phyloP scores from a whole-genome alignment of 2,888 invertebrate species.

The Stenodema calcarata region DNA sequence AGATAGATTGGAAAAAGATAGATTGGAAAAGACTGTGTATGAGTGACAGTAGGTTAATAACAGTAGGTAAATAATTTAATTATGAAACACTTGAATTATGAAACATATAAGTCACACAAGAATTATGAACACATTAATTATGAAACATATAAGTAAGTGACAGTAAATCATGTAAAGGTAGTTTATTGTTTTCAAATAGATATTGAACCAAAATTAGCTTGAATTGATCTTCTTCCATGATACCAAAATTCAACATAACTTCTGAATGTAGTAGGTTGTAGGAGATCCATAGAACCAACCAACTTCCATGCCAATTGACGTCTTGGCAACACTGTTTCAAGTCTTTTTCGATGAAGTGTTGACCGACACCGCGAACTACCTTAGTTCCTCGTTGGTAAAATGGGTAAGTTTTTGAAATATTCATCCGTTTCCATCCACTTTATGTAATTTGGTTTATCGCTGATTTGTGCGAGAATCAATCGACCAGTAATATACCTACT shows the following conservation, averaged over 20 bases:
- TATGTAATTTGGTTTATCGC: neutral
- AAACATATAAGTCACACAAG: no score
- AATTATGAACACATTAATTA: no score
- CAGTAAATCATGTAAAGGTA: no score
- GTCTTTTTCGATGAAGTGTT: constrained; percentile 10
- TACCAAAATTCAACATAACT: neutral
- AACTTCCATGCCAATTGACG: neutral
- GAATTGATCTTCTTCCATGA: neutral
- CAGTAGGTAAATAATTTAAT: no score
- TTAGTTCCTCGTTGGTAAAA: constrained; percentile 38
- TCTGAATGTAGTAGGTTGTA: neutral
- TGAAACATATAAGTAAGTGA: no score
- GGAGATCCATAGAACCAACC: neutral
- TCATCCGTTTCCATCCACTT: constrained; percentile 10
- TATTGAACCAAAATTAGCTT: neutral
- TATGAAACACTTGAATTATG: no score
- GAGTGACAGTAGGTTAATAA: no score
- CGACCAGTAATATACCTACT: neutral
- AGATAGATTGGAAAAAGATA: no score
- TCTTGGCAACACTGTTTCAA: constrained; percentile 21
- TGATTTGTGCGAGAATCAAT: neutral
- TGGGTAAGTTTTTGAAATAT: constrained; percentile 25
- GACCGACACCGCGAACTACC: neutral
- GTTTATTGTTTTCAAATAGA: no score
- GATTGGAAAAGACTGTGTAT: no score